phyloP scores from a whole-genome alignment of 2,888 invertebrate species.

The Caenorhabditis imperialis region DNA sequence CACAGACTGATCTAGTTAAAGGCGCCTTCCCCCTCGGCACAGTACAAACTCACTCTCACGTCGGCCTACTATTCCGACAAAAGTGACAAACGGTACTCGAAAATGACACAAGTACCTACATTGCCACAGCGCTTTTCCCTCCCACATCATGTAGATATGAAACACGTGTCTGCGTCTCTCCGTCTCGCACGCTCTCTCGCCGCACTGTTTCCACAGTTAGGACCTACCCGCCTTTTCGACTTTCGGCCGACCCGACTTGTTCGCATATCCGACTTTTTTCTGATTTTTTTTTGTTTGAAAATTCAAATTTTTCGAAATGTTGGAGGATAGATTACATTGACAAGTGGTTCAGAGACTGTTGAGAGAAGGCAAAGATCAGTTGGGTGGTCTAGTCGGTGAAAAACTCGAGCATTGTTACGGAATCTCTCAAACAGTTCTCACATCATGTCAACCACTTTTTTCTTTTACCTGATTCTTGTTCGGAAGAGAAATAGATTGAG shows the following conservation, averaged over 20 bases:
- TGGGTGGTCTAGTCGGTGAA: slow-evolving; percentile 26
- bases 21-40: slow-evolving; percentile 17
- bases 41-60: slow-evolving; percentile 43
- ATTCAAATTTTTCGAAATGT: background rate
- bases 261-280: slow-evolving; percentile 14
- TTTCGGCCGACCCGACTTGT: slow-evolving; percentile 17
- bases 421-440: slow-evolving; percentile 33
- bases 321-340: too few relatives aligned
- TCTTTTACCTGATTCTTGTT: too few relatives aligned
- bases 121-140: slow-evolving; percentile 13
- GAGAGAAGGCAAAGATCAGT: slow-evolving; percentile 26
- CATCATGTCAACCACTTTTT: slow-evolving; percentile 7
- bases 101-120: slow-evolving; percentile 42
- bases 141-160: slow-evolving; percentile 43
- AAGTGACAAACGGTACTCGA: slow-evolving; percentile 59
- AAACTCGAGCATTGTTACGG: slow-evolving; percentile 29
- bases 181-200: slow-evolving; percentile 20
- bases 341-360: too few relatives aligned
- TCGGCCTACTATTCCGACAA: slow-evolving; percentile 48
- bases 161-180: slow-evolving; percentile 25
- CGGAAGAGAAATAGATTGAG: too few relatives aligned
- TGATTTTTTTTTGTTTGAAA: background rate
- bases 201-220: too few relatives aligned
- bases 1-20: slow-evolving; percentile 37
- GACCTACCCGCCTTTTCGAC: slow-evolving; percentile 1